These are phyloP conservation scores for Osmerus eperlanus DNA, from an alignment of 2,113 vertebrate genomes.

Conservation along the genomic window DNA sequence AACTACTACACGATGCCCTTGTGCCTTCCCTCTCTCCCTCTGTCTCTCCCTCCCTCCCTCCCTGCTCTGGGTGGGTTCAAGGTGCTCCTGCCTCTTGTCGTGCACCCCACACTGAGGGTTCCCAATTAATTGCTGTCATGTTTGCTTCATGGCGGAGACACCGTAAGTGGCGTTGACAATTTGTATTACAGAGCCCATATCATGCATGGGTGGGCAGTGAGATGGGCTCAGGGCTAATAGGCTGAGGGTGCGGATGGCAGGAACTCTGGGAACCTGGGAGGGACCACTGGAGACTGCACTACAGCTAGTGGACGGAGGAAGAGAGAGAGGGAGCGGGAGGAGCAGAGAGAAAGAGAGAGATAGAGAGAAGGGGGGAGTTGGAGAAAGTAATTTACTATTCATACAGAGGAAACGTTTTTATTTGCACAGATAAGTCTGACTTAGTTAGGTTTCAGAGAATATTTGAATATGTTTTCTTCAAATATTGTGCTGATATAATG, in stretches of 20 bases:
- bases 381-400: no score
- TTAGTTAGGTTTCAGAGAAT: no score
- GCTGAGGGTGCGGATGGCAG: constrained; percentile 41
- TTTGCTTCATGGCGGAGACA: constrained; percentile 56
- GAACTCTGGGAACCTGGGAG: constrained; percentile 7
- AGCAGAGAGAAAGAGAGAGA: not conserved
- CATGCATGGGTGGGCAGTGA: constrained; percentile 65
- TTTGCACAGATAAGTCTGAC: no score
- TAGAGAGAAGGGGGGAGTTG: constrained; percentile 1
- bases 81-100: not conserved
- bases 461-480: no score
- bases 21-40: not conserved
- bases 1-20: constrained; percentile 26
- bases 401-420: no score
- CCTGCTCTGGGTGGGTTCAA: not conserved
- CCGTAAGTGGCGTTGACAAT: constrained; percentile 66
- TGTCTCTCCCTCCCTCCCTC: not conserved
- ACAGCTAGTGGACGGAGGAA: not conserved
- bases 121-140: constrained; percentile 69
- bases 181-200: constrained; percentile 74
- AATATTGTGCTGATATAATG: no score
- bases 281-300: constrained; percentile 29
- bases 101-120: constrained; percentile 31
- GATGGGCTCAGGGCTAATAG: constrained; percentile 62
- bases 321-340: not conserved